Evolutionary conservation across 2,888 invertebrate species (phyloP).

Genomic region (Eristalis pertinax): DNA sequence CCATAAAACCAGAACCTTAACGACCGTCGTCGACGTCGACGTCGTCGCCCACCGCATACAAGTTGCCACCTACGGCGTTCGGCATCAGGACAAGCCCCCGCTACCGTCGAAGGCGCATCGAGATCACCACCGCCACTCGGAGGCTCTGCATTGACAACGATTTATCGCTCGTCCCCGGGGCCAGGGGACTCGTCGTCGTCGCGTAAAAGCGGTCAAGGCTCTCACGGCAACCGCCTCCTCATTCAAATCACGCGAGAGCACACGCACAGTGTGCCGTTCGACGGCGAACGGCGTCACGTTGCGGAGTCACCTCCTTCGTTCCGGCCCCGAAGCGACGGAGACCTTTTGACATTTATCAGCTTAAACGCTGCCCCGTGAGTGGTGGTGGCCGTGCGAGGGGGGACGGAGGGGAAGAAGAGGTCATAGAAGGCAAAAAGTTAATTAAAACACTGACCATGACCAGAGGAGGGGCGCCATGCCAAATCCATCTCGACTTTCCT

Average conservation of each 20-base stretch:
- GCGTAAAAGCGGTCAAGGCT: background rate
- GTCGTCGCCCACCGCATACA: background rate
- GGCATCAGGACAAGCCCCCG: background rate
- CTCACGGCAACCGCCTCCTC: background rate
- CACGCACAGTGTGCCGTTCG: no score
- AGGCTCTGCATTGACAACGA: conserved; percentile 7
- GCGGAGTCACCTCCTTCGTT: conserved; percentile 8
- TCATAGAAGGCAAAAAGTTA: conserved; percentile 17
- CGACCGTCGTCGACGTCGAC: background rate
- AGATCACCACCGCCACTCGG: background rate
- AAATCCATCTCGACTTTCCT: background rate
- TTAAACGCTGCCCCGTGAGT: background rate
- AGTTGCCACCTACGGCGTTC: background rate
- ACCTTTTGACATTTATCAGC: conserved; percentile 31
- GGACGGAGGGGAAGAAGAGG: background rate
- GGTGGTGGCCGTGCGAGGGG: no score
- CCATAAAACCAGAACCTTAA: background rate
- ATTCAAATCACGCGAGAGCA: no score
- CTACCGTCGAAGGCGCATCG: background rate
- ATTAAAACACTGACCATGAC: conserved; percentile 37
- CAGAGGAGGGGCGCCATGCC: background rate
- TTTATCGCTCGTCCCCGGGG: background rate
- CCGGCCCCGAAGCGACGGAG: background rate
- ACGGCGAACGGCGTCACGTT: background rate
- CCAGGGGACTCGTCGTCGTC: background rate